Evolutionary conservation across 1,140 invertebrate species (phyloP).

Genomic region (Propsilocerus akamusi): DNA sequence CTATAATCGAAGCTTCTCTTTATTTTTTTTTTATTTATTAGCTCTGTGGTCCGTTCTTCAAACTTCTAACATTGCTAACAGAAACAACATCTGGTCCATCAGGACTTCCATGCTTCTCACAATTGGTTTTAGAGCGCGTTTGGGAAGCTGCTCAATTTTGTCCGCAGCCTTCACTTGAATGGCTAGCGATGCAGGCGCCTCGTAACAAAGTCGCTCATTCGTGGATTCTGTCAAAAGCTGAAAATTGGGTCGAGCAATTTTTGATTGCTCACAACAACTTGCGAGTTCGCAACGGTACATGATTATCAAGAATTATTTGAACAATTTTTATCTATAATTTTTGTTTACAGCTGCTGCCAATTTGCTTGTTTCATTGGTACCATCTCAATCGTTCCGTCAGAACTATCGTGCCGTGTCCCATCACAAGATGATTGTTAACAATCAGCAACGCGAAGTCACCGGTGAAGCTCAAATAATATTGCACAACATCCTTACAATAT

Average conservation of each 20-base stretch:
- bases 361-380: constrained; percentile 71
- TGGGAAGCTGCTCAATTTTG: constrained; percentile 83
- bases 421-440: constrained; percentile 14
- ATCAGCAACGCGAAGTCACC: constrained; percentile 25
- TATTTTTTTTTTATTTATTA: constrained; percentile 23
- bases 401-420: constrained; percentile 41
- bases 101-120: constrained; percentile 74
- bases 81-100: constrained; percentile 56
- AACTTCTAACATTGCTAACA: constrained; percentile 60
- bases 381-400: constrained; percentile 71
- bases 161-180: constrained; percentile 77
- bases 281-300: constrained; percentile 56
- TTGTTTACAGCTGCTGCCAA: constrained; percentile 52
- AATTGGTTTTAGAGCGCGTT: constrained; percentile 65
- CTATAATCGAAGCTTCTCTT: not conserved
- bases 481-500: constrained; percentile 68
- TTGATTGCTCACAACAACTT: constrained; percentile 70
- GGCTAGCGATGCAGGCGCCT: constrained; percentile 70
- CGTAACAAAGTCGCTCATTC: constrained; percentile 74
- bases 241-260: constrained; percentile 79
- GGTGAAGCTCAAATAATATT: constrained; percentile 58
- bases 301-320: not conserved
- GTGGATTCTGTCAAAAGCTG: constrained; percentile 72
- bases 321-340: constrained; percentile 7
- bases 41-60: constrained; percentile 77